phyloP scores from a whole-genome alignment of 2,888 invertebrate species.

The Tryphoninae sp. region DNA sequence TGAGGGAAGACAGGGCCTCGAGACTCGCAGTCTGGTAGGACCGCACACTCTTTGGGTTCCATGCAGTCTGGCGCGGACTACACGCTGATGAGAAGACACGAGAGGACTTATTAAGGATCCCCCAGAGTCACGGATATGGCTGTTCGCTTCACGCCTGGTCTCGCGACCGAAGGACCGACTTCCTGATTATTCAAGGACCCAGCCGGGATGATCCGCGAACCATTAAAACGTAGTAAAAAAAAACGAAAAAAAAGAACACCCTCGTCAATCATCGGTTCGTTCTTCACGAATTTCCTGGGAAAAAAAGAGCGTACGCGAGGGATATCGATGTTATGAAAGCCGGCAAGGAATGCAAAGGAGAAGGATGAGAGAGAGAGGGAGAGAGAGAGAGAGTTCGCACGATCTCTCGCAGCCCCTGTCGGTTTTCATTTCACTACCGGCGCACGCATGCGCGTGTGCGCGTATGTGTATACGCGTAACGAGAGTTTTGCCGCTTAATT shows the following conservation, averaged over 20 bases:
- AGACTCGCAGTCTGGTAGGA: constrained; percentile 65
- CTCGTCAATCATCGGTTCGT: constrained; percentile 53
- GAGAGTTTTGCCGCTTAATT: constrained; percentile 65
- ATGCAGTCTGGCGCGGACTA: constrained; percentile 44
- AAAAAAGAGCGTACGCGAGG: constrained; percentile 59
- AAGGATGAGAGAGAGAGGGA: not conserved
- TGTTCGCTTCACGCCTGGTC: constrained; percentile 1
- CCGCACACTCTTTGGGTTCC: constrained; percentile 52
- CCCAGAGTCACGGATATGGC: constrained; percentile 30
- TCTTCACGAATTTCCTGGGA: constrained; percentile 23
- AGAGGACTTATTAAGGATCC: constrained; percentile 53
- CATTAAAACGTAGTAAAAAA: constrained; percentile 4
- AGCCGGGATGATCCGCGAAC: constrained; percentile 5
- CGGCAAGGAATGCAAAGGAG: not conserved
- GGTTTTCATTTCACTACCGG: constrained; percentile 41
- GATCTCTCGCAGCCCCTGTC: constrained; percentile 39
- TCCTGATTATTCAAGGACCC: constrained; percentile 54
- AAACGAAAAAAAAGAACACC: constrained; percentile 28
- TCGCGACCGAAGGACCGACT: constrained; percentile 48
- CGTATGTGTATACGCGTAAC: constrained; percentile 33
- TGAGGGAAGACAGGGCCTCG: constrained; percentile 21
- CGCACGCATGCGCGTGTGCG: not conserved
- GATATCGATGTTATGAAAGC: constrained; percentile 18
- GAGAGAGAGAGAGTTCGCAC: constrained; percentile 47
- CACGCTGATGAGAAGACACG: constrained; percentile 38